Evolutionary conservation across 2,888 invertebrate genomes (phyloP).

Genomic region (Lochmaea capreae): DNA sequence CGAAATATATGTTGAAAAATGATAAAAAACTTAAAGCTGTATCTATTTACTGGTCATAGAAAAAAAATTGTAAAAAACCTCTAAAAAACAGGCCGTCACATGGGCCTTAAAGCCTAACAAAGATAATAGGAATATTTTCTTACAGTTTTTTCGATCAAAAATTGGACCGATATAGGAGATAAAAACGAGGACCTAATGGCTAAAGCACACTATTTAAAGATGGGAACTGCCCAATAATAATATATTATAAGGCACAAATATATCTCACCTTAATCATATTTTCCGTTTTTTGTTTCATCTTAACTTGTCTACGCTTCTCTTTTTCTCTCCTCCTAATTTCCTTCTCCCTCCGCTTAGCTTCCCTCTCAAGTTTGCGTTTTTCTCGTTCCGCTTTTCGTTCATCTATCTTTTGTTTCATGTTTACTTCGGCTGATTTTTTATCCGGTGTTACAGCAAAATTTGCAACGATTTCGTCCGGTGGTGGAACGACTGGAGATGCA

Average conservation of each 20-base stretch:
- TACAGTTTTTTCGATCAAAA: not conserved
- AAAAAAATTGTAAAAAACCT: no score
- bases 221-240: no score
- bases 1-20: no score
- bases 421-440: slow-evolving; percentile 55
- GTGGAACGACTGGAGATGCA: slow-evolving; percentile 21
- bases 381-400: slow-evolving; percentile 62
- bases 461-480: slow-evolving; percentile 23
- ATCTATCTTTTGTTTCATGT: slow-evolving; percentile 57
- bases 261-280: slow-evolving; percentile 63
- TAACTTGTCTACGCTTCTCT: slow-evolving; percentile 61
- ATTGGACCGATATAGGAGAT: no score
- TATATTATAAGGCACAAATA: not conserved
- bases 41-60: no score
- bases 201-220: no score
- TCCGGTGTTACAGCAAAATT: slow-evolving; percentile 26
- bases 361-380: slow-evolving; percentile 60
- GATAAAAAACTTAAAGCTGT: no score
- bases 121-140: no score
- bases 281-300: slow-evolving; percentile 62
- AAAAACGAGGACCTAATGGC: no score
- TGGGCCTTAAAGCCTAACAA: no score
- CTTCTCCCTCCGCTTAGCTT: slow-evolving; percentile 61
- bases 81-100: no score
- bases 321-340: slow-evolving; percentile 61